Conservation (phyloP, 2,888 invertebrate genomes). For the Prenolepis imparis region DNA sequence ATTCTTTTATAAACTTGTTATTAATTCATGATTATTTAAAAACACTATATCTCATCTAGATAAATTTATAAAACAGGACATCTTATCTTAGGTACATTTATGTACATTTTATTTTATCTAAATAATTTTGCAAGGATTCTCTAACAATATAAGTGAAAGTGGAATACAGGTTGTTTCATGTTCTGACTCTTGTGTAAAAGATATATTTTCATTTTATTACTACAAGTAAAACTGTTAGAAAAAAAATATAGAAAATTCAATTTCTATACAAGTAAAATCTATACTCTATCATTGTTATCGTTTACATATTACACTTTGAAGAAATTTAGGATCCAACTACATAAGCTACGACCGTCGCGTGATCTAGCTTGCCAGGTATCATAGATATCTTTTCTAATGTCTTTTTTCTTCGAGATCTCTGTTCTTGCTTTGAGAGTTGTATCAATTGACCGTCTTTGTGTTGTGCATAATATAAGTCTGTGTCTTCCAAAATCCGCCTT, state of each 20-base stretch:
- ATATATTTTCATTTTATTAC: slow-evolving; percentile 46
- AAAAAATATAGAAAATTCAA: slow-evolving; percentile 58
- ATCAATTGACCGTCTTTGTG: slow-evolving; percentile 88
- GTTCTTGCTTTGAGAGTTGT: slow-evolving; percentile 89
- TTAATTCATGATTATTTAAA: no score
- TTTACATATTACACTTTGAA: slow-evolving; percentile 66
- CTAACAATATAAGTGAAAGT: background rate
- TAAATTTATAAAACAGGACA: background rate
- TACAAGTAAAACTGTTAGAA: slow-evolving; percentile 38
- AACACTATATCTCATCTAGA: background rate
- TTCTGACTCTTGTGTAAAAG: slow-evolving; percentile 32
- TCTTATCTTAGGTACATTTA: background rate
- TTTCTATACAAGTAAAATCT: slow-evolving; percentile 65
- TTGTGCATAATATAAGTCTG: slow-evolving; percentile 91
- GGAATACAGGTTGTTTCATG: background rate
- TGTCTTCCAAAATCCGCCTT: slow-evolving; percentile 93
- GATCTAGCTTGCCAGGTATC: slow-evolving; percentile 95
- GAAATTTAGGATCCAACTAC: slow-evolving; percentile 88
- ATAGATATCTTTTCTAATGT: slow-evolving; percentile 92
- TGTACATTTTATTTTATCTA: background rate
- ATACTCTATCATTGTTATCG: slow-evolving; percentile 48
- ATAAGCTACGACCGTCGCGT: slow-evolving; percentile 94
- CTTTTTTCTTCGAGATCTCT: slow-evolving; percentile 90
- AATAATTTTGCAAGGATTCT: background rate
- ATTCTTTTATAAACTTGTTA: no score